Evolutionary conservation across 2,888 invertebrate species (phyloP).

Genomic region (Ormyrus nitidulus): DNA sequence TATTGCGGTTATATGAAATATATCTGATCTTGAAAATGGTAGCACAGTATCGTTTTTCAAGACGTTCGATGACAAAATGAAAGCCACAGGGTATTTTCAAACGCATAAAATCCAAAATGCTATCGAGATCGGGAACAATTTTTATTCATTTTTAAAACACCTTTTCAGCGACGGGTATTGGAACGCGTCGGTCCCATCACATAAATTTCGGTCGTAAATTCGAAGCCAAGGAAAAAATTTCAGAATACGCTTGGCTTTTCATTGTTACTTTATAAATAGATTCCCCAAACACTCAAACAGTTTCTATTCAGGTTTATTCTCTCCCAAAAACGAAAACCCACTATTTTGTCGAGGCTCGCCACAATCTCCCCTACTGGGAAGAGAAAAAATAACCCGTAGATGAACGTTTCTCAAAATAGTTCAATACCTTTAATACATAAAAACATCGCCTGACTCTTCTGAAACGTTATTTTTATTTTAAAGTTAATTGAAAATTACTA

Average conservation of each 20-base stretch:
- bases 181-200: background rate
- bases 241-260: constrained; percentile 11
- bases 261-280: constrained; percentile 55
- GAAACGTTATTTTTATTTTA: no score
- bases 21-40: constrained; percentile 9
- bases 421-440: background rate
- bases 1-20: background rate
- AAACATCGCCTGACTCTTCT: background rate
- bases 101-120: constrained; percentile 29
- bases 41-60: background rate
- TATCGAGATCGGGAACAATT: constrained; percentile 53
- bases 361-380: constrained; percentile 38
- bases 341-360: constrained; percentile 40
- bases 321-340: constrained; percentile 22
- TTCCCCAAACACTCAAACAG: constrained; percentile 47
- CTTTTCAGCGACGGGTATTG: background rate
- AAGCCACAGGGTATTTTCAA: background rate
- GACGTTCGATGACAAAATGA: constrained; percentile 4
- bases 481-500: no score
- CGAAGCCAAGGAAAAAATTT: constrained; percentile 12
- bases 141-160: constrained; percentile 49
- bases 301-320: constrained; percentile 30
- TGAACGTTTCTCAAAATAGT: constrained; percentile 25
- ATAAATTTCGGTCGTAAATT: constrained; percentile 18
- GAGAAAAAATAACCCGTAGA: constrained; percentile 28